Conservation (phyloP, 2,797 vertebrate species). For the Garrulus glandarius region DNA sequence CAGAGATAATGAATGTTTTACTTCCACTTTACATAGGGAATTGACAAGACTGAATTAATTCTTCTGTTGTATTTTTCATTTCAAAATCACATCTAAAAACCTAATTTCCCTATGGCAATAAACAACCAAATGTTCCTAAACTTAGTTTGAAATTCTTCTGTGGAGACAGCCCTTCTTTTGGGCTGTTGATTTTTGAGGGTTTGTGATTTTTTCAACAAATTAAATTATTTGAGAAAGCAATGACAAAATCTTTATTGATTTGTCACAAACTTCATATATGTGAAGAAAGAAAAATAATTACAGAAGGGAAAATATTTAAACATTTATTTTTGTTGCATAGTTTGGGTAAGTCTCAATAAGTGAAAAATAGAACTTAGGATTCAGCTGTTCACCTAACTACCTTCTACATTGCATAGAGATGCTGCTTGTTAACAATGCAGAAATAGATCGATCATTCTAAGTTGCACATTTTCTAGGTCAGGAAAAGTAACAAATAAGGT, state of each 20-base stretch:
- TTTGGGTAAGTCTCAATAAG: background rate
- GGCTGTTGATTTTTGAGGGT: background rate
- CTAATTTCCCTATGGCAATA: background rate
- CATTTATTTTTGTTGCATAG: background rate
- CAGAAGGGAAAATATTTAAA: background rate
- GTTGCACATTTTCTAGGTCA: background rate
- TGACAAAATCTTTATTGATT: background rate
- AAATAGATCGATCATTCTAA: background rate
- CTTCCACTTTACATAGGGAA: background rate
- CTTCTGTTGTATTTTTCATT: background rate
- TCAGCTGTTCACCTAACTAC: background rate
- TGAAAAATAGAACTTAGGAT: background rate
- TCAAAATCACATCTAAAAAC: background rate
- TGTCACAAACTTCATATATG: background rate
- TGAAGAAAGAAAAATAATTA: background rate
- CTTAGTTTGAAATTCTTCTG: background rate
- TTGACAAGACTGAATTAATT: background rate
- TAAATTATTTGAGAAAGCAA: background rate
- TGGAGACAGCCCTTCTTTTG: background rate
- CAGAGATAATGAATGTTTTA: background rate
- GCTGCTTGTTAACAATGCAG: background rate
- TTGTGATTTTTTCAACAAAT: background rate
- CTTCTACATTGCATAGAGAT: background rate
- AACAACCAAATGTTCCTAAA: background rate
- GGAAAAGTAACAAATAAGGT: background rate